Evolutionary conservation across 2,888 invertebrate genomes (phyloP).

Genomic region (Teinopalpus imperialis): DNA sequence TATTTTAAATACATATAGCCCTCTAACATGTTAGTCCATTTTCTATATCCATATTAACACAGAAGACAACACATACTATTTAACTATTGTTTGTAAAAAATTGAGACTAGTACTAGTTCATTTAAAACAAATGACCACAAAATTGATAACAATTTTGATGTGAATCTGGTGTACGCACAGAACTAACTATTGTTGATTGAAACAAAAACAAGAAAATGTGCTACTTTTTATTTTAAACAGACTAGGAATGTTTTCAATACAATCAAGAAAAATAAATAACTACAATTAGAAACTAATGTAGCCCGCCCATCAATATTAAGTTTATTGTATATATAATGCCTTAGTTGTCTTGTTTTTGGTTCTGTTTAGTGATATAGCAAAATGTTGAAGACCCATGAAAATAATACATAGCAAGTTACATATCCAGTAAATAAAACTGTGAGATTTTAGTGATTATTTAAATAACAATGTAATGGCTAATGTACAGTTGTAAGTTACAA

Average conservation of each 20-base stretch:
- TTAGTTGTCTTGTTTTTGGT: conserved; percentile 19
- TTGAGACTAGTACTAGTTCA: background rate
- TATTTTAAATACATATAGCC: background rate
- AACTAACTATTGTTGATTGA: conserved; percentile 10
- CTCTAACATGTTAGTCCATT: background rate
- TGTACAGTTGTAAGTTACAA: conserved; percentile 11
- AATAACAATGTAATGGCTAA: conserved; percentile 4
- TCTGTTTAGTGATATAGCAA: conserved; percentile 20
- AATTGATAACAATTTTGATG: conserved; percentile 20
- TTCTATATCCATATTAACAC: background rate
- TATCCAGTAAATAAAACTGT: background rate
- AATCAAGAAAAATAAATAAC: too few species aligned
- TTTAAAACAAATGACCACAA: conserved; percentile 12
- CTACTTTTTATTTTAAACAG: too few species aligned
- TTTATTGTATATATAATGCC: too few species aligned
- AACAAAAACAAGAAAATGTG: conserved; percentile 18
- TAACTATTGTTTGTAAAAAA: background rate
- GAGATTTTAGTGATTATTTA: conserved; percentile 1
- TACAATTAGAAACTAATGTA: too few species aligned
- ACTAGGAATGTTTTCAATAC: too few species aligned
- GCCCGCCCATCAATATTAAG: too few species aligned
- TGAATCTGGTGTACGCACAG: conserved; percentile 7
- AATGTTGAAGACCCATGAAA: conserved; percentile 20
- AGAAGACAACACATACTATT: conserved; percentile 7
- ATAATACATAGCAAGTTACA: conserved; percentile 17